Conservation (phyloP, 2,888 invertebrate species). For the Tenthredo mesomela region DNA sequence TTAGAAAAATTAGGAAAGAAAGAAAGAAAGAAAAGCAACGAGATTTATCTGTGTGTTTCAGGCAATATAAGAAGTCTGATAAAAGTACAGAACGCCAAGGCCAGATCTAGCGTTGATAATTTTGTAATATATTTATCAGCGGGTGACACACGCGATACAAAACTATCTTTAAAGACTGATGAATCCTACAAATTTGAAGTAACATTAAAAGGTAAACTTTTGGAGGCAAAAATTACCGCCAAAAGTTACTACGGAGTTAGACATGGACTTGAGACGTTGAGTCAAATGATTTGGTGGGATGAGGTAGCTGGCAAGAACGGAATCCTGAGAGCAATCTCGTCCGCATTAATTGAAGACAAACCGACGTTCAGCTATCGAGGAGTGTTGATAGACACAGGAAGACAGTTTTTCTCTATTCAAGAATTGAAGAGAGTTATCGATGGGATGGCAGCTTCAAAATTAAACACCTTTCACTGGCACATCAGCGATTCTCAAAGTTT, state of each 20-base stretch:
- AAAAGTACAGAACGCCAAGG: slow-evolving; percentile 69
- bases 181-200: slow-evolving; percentile 87
- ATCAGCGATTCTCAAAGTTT: slow-evolving; percentile 95
- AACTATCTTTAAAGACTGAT: slow-evolving; percentile 84
- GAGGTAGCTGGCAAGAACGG: slow-evolving; percentile 81
- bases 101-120: slow-evolving; percentile 68
- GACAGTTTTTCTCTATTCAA: slow-evolving; percentile 91
- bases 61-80: slow-evolving; percentile 71
- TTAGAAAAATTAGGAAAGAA: neutral
- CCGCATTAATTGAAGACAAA: slow-evolving; percentile 86
- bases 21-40: neutral
- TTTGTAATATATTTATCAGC: slow-evolving; percentile 72
- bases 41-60: slow-evolving; percentile 54
- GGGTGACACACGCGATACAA: slow-evolving; percentile 79
- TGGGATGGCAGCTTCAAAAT: slow-evolving; percentile 93
- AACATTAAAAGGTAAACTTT: slow-evolving; percentile 77
- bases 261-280: slow-evolving; percentile 88
- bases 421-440: slow-evolving; percentile 88
- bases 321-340: slow-evolving; percentile 83
- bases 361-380: slow-evolving; percentile 92
- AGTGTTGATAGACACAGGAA: slow-evolving; percentile 92
- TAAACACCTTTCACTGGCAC: slow-evolving; percentile 97
- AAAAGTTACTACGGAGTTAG: slow-evolving; percentile 88
- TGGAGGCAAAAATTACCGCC: slow-evolving; percentile 83
- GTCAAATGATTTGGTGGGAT: slow-evolving; percentile 91